Evolutionary conservation across 37 sponge, comb jelly and placozoan genomes (phyloP), one percentile per base, ranked within the genome.

Genomic region (Halichondria panicea): DNA sequence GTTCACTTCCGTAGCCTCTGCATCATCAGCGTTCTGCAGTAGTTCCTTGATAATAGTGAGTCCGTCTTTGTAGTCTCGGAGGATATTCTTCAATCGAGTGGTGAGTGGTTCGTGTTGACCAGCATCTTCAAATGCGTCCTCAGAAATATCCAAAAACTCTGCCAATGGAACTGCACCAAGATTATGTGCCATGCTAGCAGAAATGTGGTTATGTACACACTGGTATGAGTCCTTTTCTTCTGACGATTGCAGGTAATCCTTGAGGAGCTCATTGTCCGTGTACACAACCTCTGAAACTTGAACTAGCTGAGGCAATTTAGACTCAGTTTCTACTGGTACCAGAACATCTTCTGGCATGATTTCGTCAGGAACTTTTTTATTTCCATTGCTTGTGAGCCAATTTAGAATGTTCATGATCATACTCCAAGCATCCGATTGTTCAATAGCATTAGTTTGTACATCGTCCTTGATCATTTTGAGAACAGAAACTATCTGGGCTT

Each of bases 21-120:
- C 89, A 88, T 88, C 89, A 52, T 88, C 89, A 50, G 87, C 87
- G 74, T 87, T 87, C 50, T 87, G 87, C 22, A 87, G 56, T 21
- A 87, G 30, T 38, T 88, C 89, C 48, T 88, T 82, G 60, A 88
- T 36, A 22, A 88, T 83, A 7, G 75, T 80, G 24, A 73, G 60
- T 2, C 83, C 79, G 58, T 76, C 89, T 60, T 82, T 82, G 67
- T 88, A 88, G 44, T 88, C 89, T 44, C 72, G 57, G 36, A 88
- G 45, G 45, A 88, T 88, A 32, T 70, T 82, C 33, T n/a, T 82
- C 27, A 88, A 73, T 59, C 89, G 57, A 21, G 35, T 34, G 28
- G 73, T 71, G 36, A 88, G 73, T 54, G 84, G 71, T 48, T 88
- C 89, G 27, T 74, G 57, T 33, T 72, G 88, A 35, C 89, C 84